Percentiles rank a stretch among this genome's conserved stretches.
Evolutionary conservation across 2,888 invertebrate genomes (phyloP).

Genomic region (Platypus cylindrus): DNA sequence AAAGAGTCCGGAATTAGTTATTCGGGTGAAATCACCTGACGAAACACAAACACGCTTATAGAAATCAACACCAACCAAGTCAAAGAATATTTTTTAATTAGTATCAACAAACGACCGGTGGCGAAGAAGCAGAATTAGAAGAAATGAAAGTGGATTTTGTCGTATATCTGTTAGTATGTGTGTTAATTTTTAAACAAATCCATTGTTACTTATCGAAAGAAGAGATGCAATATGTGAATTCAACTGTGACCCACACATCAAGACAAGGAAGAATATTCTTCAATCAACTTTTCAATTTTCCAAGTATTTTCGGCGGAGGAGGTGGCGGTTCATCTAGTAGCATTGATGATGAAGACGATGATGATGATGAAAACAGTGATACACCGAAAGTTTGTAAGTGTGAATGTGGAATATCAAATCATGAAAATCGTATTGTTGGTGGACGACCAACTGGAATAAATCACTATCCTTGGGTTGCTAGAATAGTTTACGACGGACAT

Average conservation of each 20-base stretch:
- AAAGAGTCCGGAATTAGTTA: conserved; percentile 10
- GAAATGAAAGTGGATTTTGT: no score
- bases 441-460: conserved; percentile 70
- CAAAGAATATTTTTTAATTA: no score
- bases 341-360: conserved; percentile 4
- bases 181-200: no score
- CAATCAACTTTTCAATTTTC: conserved; percentile 8
- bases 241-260: conserved; percentile 3
- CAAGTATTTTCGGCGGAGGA: conserved; percentile 5
- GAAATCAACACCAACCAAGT: no score
- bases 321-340: background rate
- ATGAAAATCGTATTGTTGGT: conserved; percentile 78
- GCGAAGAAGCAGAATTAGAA: no score
- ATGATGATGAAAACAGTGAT: conserved; percentile 10
- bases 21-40: conserved; percentile 11
- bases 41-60: no score
- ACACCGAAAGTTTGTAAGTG: conserved; percentile 13
- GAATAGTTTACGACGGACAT: conserved; percentile 75
- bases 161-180: no score
- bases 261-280: conserved; percentile 13
- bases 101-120: no score
- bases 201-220: no score
- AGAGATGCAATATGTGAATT: no score
- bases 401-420: conserved; percentile 67
- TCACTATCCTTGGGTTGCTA: conserved; percentile 78